These are phyloP conservation scores for Gonioctena quinquepunctata DNA, from an alignment of 1,140 invertebrate genomes.

Conservation along the genomic window DNA sequence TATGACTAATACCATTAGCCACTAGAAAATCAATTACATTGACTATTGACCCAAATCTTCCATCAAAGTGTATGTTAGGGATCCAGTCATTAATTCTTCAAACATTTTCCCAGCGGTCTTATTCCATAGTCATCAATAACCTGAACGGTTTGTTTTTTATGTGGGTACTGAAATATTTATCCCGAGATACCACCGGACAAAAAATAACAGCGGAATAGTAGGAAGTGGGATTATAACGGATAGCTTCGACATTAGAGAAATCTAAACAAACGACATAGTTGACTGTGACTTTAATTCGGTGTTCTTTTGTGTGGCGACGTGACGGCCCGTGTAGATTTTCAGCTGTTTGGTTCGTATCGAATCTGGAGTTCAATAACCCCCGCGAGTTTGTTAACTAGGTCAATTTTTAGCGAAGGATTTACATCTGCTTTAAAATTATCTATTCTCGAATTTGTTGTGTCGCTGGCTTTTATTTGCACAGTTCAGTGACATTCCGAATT, in stretches of 20 bases:
- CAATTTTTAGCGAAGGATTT: slow-evolving; percentile 41
- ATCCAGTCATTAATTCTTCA: no score
- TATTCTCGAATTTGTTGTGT: slow-evolving; percentile 1
- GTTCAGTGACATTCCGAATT: slow-evolving; percentile 28
- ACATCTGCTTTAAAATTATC: slow-evolving; percentile 24
- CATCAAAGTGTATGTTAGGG: no score
- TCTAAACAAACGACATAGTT: slow-evolving; percentile 9
- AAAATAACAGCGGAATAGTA: slow-evolving; percentile 3
- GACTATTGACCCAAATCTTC: neutral
- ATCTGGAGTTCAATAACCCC: slow-evolving; percentile 15
- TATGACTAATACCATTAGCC: no score
- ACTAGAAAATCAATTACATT: no score
- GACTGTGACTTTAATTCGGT: slow-evolving; percentile 20
- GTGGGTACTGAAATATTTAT: slow-evolving; percentile 5
- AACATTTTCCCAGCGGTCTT: neutral
- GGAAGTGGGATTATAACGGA: slow-evolving; percentile 4
- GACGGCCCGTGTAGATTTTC: slow-evolving; percentile 29
- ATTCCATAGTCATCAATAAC: neutral
- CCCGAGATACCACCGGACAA: neutral
- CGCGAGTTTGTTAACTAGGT: slow-evolving; percentile 32
- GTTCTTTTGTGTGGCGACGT: slow-evolving; percentile 29
- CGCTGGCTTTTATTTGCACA: slow-evolving; percentile 8
- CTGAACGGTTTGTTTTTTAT: neutral
- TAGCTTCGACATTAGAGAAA: slow-evolving; percentile 15
- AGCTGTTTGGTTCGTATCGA: slow-evolving; percentile 25